Evolutionary conservation across 2,113 vertebrate species (phyloP).

Genomic region (Nicator chloris): DNA sequence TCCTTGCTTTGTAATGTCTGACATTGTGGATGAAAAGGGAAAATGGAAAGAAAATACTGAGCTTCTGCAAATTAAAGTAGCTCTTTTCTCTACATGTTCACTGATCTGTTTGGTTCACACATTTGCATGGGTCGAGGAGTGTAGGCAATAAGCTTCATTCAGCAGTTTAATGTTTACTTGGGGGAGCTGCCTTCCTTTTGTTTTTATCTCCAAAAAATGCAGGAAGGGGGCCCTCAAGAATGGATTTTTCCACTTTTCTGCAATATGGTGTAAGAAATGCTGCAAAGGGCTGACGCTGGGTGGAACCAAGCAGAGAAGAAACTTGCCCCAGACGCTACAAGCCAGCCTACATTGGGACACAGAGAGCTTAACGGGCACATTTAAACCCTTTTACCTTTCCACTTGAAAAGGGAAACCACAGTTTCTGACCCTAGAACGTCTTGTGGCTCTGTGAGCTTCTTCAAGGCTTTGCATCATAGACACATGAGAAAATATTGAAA

Average conservation of each 20-base stretch:
- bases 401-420: background rate
- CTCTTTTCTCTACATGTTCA: background rate
- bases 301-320: background rate
- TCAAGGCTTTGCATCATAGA: background rate
- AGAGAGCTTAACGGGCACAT: background rate
- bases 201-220: background rate
- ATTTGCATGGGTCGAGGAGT: background rate
- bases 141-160: background rate
- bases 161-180: background rate
- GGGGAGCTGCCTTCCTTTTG: background rate
- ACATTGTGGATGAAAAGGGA: background rate
- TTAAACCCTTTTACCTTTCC: background rate
- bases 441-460: background rate
- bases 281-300: background rate
- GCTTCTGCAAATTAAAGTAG: background rate
- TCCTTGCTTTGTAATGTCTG: background rate
- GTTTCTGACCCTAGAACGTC: background rate
- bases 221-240: background rate
- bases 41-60: background rate
- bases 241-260: background rate
- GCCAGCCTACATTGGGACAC: background rate
- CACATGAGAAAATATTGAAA: fast-evolving
- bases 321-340: background rate
- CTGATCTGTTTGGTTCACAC: background rate
- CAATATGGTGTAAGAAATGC: background rate